Evolutionary conservation across 2,888 invertebrate genomes (phyloP), one percentile per base, ranked within the genome.

Genomic region (Aleiodes testaceus): DNA sequence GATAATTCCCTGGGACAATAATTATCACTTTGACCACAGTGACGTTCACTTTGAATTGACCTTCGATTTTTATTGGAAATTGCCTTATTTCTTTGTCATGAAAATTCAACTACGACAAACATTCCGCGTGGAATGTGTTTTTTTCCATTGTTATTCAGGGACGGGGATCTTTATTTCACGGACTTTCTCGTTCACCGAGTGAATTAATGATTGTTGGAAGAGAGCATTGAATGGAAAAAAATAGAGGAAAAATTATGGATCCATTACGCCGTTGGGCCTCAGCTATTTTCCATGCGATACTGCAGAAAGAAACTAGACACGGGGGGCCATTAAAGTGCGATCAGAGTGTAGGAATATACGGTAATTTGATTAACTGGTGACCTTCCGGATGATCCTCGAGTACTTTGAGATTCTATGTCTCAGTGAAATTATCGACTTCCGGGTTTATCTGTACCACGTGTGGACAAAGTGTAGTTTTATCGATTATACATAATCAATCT

Each of bases 291-390:
- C 66, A 68, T 64, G 70, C 70, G 65, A 65, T 44, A 50, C 53
- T 66, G 69, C 20, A 50, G 71, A 49, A 74, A 76, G 61, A 69
- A 59, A 30, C 67, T 67, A 72, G 72, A 72, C 68, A 74, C 52
- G 26, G 66, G 66, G 53, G 14, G 4, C 72, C 63, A 75, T 77
- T 75, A 75, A 77, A 77, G 74, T 72, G 73, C 73, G 72, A 77
- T 74, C 75, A 76, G 70, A 67, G 52, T 53, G 9, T n/a, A 36
- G 50, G 44, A 36, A 50, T 52, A 42, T 52, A 66, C 66, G 36
- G 49, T 77, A 75, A 77, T 77, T 77, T 72, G 69, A 77, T 75
- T 77, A 77, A 63, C 66, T 70, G 36, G 68, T 52, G 74, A 73
- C 73, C 77, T 75, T 74, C 72, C 73, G 68, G 65, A 63, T 63